Percentiles rank a stretch among this genome's conserved stretches.
Conservation (phyloP, 2,888 invertebrate species). For the Cylloceria caligata region DNA sequence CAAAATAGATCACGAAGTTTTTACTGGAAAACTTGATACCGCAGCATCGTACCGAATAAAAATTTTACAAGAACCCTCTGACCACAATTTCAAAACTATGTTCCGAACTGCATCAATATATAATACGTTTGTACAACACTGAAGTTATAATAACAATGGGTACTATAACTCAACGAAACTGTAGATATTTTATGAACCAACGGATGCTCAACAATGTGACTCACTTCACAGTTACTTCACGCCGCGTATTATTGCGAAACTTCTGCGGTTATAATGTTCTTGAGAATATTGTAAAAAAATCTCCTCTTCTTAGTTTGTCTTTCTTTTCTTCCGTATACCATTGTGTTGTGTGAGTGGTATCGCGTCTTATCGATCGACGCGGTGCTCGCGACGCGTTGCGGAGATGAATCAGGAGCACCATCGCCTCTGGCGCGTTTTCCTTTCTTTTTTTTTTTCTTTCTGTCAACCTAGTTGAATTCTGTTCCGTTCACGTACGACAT, state of each 20-base stretch:
- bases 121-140: background rate
- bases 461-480: constrained; percentile 2
- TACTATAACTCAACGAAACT: background rate
- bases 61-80: background rate
- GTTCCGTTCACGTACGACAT: constrained; percentile 6
- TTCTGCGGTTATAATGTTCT: background rate
- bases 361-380: constrained; percentile 37
- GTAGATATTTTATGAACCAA: constrained; percentile 8
- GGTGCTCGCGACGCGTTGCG: background rate
- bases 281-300: constrained; percentile 8
- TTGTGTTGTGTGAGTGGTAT: constrained; percentile 27
- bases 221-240: constrained; percentile 5
- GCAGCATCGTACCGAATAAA: background rate
- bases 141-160: background rate
- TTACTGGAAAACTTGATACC: background rate
- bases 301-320: background rate
- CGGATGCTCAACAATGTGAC: background rate
- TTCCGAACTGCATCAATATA: background rate
- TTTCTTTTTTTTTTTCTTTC: background rate
- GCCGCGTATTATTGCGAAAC: background rate
- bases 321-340: background rate
- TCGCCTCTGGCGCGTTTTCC: constrained; percentile 1
- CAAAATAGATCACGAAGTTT: background rate
- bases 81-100: background rate
- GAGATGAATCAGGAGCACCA: constrained; percentile 19